phyloP scores from a whole-genome alignment of 2,797 vertebrate genomes.

The Phalanger gymnotis region DNA sequence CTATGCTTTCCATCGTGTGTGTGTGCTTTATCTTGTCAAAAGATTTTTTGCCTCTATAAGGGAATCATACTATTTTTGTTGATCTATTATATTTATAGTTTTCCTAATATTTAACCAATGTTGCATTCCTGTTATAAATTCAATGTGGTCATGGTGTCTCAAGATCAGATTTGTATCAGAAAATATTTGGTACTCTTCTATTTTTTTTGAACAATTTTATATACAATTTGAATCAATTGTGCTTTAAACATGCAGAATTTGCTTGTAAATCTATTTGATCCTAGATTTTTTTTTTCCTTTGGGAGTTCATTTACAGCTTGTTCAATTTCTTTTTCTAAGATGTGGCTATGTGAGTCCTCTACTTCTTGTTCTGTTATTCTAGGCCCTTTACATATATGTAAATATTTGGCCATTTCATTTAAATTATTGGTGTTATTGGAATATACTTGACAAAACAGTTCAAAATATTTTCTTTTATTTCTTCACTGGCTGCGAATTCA shows the following conservation, averaged over 20 bases:
- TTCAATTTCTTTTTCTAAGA: not conserved
- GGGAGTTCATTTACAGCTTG: not conserved
- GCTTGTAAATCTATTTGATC: not conserved
- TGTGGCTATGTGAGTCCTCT: not conserved
- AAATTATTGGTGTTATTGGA: not conserved
- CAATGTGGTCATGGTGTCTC: too few species aligned
- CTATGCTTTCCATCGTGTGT: not conserved
- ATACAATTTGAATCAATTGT: not conserved
- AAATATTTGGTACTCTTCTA: not conserved
- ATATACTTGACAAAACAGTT: not conserved
- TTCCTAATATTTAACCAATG: not conserved
- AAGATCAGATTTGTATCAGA: not conserved
- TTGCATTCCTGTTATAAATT: not conserved
- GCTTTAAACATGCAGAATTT: not conserved
- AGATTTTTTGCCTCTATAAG: not conserved
- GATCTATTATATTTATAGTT: not conserved
- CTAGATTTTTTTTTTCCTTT: not conserved
- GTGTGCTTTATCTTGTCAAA: not conserved
- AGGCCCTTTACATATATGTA: not conserved
- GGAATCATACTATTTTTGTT: not conserved
- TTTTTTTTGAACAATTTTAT: not conserved
- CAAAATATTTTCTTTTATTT: not conserved
- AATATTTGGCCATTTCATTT: not conserved
- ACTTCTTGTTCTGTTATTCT: not conserved
- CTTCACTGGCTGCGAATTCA: not conserved